Percentiles rank a stretch among this genome's conserved stretches.
Conservation (phyloP, 2,113 vertebrate species). For the Apteryx mantelli region DNA sequence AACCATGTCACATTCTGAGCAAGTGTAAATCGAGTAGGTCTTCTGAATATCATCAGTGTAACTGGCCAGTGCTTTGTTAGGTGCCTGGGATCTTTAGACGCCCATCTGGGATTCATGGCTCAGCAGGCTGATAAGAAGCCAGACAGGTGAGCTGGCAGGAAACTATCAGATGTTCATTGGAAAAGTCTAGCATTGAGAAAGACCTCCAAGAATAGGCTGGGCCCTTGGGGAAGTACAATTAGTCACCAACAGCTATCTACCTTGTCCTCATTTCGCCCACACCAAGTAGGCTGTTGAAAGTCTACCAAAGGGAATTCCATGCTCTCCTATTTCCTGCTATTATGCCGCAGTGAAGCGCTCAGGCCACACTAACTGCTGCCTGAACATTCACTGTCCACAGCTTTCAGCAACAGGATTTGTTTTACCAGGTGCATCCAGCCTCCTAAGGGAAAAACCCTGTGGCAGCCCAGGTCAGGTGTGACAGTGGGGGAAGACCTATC, state of each 20-base stretch:
- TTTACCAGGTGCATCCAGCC: background rate
- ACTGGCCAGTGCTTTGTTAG: rapidly evolving
- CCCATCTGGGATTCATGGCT: background rate
- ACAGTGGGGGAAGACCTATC: background rate
- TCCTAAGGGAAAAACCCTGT: background rate
- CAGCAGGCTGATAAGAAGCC: background rate
- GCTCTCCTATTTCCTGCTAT: background rate
- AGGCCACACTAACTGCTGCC: background rate
- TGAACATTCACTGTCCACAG: background rate
- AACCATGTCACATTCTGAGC: background rate
- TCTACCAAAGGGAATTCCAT: background rate
- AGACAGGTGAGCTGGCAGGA: background rate
- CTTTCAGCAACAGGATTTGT: background rate
- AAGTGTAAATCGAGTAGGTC: background rate
- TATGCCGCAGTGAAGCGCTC: background rate
- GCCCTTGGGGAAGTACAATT: background rate
- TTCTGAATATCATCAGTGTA: background rate
- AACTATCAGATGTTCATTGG: background rate
- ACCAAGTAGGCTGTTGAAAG: background rate
- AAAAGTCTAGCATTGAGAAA: conserved; percentile 8
- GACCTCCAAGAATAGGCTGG: background rate
- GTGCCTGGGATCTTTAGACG: background rate
- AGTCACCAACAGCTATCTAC: background rate
- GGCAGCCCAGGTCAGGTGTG: background rate
- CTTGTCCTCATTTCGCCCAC: background rate